phyloP scores from a whole-genome alignment of 37 sponge, comb jelly and placozoan species.

The Crambe crambe region DNA sequence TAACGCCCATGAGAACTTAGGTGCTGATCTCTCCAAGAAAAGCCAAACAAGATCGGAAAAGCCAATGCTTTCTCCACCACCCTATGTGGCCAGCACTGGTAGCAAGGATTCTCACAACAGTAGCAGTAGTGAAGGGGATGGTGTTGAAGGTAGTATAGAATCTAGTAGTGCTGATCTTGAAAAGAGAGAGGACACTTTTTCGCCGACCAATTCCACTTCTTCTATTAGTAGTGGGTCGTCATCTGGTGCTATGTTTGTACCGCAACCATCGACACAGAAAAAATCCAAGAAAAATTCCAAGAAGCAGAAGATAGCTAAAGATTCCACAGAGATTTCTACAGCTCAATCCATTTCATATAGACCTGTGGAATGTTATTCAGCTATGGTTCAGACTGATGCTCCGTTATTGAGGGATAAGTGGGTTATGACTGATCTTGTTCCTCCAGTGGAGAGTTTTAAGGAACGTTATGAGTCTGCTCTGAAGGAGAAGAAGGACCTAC shows the following conservation, averaged over 20 bases:
- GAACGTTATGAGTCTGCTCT: constrained; percentile 44
- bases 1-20: too few relatives aligned
- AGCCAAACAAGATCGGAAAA: too few relatives aligned
- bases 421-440: constrained; percentile 40
- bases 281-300: not conserved
- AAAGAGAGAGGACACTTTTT: not conserved
- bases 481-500: constrained; percentile 55
- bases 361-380: not conserved
- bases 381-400: constrained; percentile 16
- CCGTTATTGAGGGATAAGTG: constrained; percentile 25
- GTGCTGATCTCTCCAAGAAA: too few relatives aligned
- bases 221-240: not conserved
- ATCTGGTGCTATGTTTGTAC: not conserved
- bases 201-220: not conserved
- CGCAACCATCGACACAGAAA: not conserved
- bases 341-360: not conserved
- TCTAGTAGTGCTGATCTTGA: not conserved
- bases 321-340: not conserved
- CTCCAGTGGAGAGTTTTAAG: constrained; percentile 43
- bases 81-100: too few relatives aligned
- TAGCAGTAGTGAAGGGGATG: not conserved
- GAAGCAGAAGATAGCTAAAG: not conserved
- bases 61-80: too few relatives aligned
- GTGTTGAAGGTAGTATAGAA: not conserved
- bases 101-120: not conserved